phyloP scores from a whole-genome alignment of 2,888 invertebrate species.

The Vandiemenella viatica region DNA sequence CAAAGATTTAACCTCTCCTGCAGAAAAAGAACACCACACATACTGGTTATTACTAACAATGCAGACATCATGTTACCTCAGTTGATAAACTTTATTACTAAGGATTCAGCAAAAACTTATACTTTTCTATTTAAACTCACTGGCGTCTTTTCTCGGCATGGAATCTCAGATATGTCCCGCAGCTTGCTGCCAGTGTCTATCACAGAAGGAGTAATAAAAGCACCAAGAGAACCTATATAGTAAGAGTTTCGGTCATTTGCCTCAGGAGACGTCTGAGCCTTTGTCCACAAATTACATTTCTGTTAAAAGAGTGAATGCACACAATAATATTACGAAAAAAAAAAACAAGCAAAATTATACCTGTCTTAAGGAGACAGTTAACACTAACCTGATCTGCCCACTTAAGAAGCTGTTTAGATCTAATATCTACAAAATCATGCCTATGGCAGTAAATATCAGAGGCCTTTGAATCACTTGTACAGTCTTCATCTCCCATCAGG shows the following conservation, averaged over 20 bases:
- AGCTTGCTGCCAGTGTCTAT: constrained; percentile 12
- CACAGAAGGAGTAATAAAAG: constrained; percentile 16
- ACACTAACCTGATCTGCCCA: too few relatives aligned
- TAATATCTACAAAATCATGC: too few relatives aligned
- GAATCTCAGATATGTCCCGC: constrained; percentile 17
- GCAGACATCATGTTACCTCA: too few relatives aligned
- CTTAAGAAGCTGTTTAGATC: too few relatives aligned
- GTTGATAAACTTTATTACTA: too few relatives aligned
- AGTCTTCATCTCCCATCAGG: constrained; percentile 26
- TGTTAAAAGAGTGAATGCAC: constrained; percentile 13
- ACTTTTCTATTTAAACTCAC: constrained; percentile 8
- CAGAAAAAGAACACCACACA: too few relatives aligned
- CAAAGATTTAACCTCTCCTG: too few relatives aligned
- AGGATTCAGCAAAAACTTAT: background rate
- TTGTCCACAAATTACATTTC: constrained; percentile 25
- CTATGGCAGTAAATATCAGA: too few relatives aligned
- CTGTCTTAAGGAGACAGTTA: too few relatives aligned
- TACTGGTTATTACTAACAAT: too few relatives aligned
- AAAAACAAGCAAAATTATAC: background rate
- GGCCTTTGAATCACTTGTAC: too few relatives aligned
- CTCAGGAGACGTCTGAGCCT: constrained; percentile 19
- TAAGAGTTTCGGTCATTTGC: constrained; percentile 15
- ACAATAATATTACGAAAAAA: background rate
- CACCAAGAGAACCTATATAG: constrained; percentile 22
- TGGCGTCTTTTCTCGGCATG: constrained; percentile 14